Evolutionary conservation across 2,888 invertebrate genomes (phyloP), one percentile per base, ranked within the genome.

Genomic region (Biston stratarius): DNA sequence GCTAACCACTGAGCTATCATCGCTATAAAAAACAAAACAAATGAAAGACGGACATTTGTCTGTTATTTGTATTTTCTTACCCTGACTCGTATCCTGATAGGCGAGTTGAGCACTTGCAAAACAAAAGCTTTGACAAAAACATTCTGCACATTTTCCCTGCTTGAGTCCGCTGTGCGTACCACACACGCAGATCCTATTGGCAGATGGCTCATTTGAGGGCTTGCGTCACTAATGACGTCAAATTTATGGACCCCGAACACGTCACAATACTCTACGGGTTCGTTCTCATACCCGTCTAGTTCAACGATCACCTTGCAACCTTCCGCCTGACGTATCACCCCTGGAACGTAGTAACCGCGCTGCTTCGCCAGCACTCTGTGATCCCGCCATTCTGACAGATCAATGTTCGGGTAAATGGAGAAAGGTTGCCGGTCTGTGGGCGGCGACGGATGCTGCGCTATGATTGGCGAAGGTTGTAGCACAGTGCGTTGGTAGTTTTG

Each of bases 351-450:
- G 79, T 96, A 95, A 69, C 96, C 96, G 74, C 97, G 96, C 83
- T 96, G 96, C 86, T 97, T 97, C 49, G 99, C 99, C 78, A 99
- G 94, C 69, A 99, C 98, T 78, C 99, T 95, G 86, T 98, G 98
- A 83, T 98, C 97, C 77, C 96, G 96, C 99, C 99, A 99, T 91
- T 99, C 99, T 81, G 96, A 96, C 77, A 99, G 95, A 93, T 99
- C 98, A 74, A 99, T 95, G 78, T 94, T 94, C 12, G 95, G 95
- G 82, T 95, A 96, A 73, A 88, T 82, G 38, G 81, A 77, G 74
- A 84, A 91, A 2, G 84, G 77, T 70, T 95, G 95, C 47, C 95
- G 88, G 45, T 95, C 95, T 15, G 91, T 86, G 47, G 95, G 94
- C 67, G 95, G 95, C 1, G 95, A 95, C 0, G 94, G 93, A 49